These are phyloP conservation scores for Microplitis manilae DNA, from an alignment of 2,888 invertebrate genomes.

Conservation along the genomic window DNA sequence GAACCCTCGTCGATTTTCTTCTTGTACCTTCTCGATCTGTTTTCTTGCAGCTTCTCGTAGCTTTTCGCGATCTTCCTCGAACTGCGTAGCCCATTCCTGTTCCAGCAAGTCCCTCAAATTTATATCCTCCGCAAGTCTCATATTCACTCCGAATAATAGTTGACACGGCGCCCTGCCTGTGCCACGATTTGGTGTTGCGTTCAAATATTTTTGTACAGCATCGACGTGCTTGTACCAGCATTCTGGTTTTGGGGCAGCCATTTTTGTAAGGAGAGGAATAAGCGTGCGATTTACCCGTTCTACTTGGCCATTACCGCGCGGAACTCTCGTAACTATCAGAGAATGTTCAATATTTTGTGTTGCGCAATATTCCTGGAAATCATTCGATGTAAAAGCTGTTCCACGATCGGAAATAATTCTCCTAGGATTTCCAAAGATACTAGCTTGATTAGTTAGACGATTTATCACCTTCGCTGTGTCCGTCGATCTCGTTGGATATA, in stretches of 20 bases:
- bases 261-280: constrained; percentile 32
- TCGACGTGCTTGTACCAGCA: constrained; percentile 21
- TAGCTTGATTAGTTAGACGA: too few relatives aligned
- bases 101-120: constrained; percentile 33
- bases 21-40: constrained; percentile 37
- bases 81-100: constrained; percentile 28
- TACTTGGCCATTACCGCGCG: constrained; percentile 6
- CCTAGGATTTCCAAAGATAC: too few relatives aligned
- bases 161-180: constrained; percentile 36
- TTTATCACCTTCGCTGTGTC: too few relatives aligned
- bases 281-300: constrained; percentile 41
- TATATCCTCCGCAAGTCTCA: constrained; percentile 16
- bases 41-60: constrained; percentile 26
- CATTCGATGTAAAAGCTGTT: constrained; percentile 62
- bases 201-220: constrained; percentile 37
- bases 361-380: constrained; percentile 62
- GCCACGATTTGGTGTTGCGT: constrained; percentile 33
- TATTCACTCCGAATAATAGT: constrained; percentile 33
- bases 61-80: constrained; percentile 40
- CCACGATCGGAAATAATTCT: constrained; percentile 48
- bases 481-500: too few relatives aligned
- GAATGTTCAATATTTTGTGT: too few relatives aligned
- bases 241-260: background rate
- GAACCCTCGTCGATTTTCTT: constrained; percentile 33
- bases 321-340: too few relatives aligned